Evolutionary conservation across 1,140 invertebrate species (phyloP).

Genomic region (Scaptomyza hsui): DNA sequence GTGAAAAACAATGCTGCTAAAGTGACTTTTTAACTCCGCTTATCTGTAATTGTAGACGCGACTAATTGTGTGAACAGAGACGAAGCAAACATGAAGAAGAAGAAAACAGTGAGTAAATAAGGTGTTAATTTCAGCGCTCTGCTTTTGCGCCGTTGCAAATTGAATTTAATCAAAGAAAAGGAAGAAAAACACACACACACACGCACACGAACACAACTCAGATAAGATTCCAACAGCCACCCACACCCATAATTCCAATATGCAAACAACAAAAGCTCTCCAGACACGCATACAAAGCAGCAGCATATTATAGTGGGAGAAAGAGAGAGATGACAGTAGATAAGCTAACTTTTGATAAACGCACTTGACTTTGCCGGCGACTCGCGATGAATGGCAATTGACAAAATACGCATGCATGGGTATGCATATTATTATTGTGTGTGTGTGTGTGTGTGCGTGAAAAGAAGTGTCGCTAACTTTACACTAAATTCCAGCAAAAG

Average conservation of each 20-base stretch:
- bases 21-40: constrained; percentile 50
- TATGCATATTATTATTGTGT: not conserved
- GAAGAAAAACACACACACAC: constrained; percentile 12
- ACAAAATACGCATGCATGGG: constrained; percentile 27
- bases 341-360: constrained; percentile 60
- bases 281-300: constrained; percentile 52
- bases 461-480: not conserved
- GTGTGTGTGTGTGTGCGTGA: not conserved
- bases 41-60: constrained; percentile 68
- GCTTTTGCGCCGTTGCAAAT: constrained; percentile 34
- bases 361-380: constrained; percentile 66
- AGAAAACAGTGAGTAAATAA: constrained; percentile 63
- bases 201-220: not conserved
- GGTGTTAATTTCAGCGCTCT: constrained; percentile 70
- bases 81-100: constrained; percentile 12
- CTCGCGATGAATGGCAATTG: constrained; percentile 44
- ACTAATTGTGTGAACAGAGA: constrained; percentile 63
- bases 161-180: constrained; percentile 42
- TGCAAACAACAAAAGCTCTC: constrained; percentile 39
- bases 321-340: constrained; percentile 55
- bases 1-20: constrained; percentile 62
- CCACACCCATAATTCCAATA: constrained; percentile 8
- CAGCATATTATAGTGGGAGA: not conserved
- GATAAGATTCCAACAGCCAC: constrained; percentile 43
- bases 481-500: not conserved